Conservation (phyloP, 2,888 invertebrate species). For the Cataglyphis livida region DNA sequence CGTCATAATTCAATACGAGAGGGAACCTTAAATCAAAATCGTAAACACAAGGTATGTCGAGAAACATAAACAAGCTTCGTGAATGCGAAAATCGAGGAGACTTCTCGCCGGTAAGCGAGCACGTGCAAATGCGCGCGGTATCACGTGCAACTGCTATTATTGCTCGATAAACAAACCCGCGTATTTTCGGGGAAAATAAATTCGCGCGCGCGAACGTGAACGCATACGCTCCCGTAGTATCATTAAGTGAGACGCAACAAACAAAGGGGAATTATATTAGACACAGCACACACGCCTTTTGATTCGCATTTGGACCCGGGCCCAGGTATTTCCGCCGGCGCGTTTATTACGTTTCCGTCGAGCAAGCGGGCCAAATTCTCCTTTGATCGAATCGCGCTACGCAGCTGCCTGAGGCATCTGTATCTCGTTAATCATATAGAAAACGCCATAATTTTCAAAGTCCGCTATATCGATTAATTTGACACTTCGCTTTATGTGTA, state of each 20-base stretch:
- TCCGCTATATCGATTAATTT: conserved; percentile 8
- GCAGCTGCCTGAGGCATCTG: conserved; percentile 29
- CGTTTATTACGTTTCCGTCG: conserved; percentile 34
- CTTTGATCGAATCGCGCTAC: conserved; percentile 6
- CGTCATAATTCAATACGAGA: not conserved
- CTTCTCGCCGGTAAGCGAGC: conserved; percentile 16
- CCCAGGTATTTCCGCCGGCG: conserved; percentile 55
- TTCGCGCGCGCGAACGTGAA: not conserved
- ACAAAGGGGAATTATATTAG: conserved; percentile 42
- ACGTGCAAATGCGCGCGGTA: conserved; percentile 30
- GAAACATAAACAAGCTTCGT: not conserved
- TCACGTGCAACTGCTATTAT: conserved; percentile 47
- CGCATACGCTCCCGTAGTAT: not conserved
- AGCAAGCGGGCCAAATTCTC: conserved; percentile 18
- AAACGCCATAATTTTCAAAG: conserved; percentile 12
- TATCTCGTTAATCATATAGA: conserved; percentile 15
- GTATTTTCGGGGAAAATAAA: conserved; percentile 36
- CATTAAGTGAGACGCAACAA: conserved; percentile 20
- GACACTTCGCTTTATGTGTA: not conserved
- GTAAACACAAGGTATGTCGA: not conserved
- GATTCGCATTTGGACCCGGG: conserved; percentile 66
- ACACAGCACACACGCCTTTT: conserved; percentile 37
- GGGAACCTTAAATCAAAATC: not conserved
- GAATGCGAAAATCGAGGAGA: conserved; percentile 15
- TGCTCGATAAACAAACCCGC: conserved; percentile 48